Evolutionary conservation across 2,888 invertebrate species (phyloP), one percentile per base, ranked within the genome.

Genomic region (Epirrhoe tristata): DNA sequence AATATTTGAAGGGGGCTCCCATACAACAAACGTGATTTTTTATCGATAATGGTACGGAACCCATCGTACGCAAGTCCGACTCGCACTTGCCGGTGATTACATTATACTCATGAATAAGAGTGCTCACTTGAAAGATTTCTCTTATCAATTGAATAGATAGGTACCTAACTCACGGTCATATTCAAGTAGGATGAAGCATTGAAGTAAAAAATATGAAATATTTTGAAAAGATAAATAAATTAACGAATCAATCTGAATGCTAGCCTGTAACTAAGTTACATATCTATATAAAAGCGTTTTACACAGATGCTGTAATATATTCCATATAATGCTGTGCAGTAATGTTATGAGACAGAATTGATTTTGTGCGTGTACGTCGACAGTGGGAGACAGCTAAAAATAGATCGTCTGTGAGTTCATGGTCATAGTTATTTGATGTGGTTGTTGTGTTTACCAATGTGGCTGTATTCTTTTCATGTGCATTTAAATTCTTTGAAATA

Each of bases 361-460:
- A 43, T 43, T 43, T 12, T 12, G 12, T 12, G 7, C 10, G 12
- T 39, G 12, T 16, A 16, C 36, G 34, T 61, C 51, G 51, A 10
- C 16, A 57, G 56, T 10, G 56, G 62, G 62, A 63, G 57, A 43
- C 43, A 1, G 10, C 52, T 63, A 63, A 10, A 55, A 55, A 59
- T 64, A 59, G 64, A 53, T 43, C 17, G 39, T 4, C 36, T n/a
- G 32, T 53, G 36, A 51, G 54, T 61, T 61, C 31, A 64, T 31
- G 63, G 54, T 57, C 52, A 56, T 24, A 39, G 56, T 50, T 51
- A 14, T 10, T 12, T 50, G 14, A 48, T 16, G 16, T 24, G 3
- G 24, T 31, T 24, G 14, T 16, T 12, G 36, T 39, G 36, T 39
- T 8, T 39, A 43, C 39, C 2, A 12, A 12, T 5, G 39, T 43